These are phyloP conservation scores for Boleophthalmus pectinirostris DNA, from an alignment of 2,113 vertebrate species.

Conservation along the genomic window DNA sequence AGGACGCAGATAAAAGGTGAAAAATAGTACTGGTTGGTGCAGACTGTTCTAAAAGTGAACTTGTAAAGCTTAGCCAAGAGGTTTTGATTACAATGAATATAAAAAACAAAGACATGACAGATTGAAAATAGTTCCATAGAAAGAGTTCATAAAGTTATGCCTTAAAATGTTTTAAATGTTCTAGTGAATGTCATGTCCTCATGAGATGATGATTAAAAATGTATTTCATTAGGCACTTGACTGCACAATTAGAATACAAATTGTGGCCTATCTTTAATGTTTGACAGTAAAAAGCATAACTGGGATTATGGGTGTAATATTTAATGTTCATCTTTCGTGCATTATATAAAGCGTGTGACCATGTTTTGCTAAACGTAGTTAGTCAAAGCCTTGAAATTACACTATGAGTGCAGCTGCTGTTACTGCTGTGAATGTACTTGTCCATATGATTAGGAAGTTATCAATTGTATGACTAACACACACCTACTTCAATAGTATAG, in stretches of 20 bases:
- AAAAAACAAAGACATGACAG: not conserved
- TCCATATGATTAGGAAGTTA: conserved; percentile 61
- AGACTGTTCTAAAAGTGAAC: not conserved
- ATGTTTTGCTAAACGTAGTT: not conserved
- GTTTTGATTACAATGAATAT: not conserved
- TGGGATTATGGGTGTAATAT: not conserved
- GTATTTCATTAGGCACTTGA: not conserved
- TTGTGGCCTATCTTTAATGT: not conserved
- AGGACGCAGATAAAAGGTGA: not conserved
- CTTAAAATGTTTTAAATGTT: not conserved
- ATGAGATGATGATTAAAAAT: not conserved
- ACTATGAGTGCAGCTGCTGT: conserved; percentile 14
- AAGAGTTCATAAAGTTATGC: not conserved
- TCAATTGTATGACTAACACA: conserved; percentile 50
- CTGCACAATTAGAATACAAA: not conserved
- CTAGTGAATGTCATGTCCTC: not conserved
- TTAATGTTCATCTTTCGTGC: not conserved
- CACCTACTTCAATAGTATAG: conserved; percentile 16
- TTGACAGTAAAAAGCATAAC: not conserved
- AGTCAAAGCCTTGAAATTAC: not conserved
- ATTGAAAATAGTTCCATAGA: not conserved
- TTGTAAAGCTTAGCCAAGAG: not conserved
- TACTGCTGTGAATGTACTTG: conserved; percentile 37
- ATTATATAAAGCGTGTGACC: not conserved
- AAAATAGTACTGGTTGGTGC: not conserved